A percentile compares a stretch with the other conserved stretches of the same genome.
Evolutionary conservation across 2,888 invertebrate genomes (phyloP).

Genomic region (Thereva nobilitata): DNA sequence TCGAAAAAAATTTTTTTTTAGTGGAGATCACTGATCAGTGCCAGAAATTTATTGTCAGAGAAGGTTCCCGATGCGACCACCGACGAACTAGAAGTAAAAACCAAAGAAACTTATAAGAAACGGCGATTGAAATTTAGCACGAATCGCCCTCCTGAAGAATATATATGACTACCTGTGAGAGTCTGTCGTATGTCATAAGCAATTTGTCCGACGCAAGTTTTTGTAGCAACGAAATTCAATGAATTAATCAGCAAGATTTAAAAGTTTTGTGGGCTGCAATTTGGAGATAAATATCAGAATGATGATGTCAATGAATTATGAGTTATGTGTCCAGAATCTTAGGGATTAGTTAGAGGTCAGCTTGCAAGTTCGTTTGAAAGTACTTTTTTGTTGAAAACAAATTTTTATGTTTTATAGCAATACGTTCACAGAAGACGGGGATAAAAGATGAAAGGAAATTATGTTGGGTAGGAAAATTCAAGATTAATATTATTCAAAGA

Average conservation of each 20-base stretch:
- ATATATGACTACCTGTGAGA: slow-evolving; percentile 6
- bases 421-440: no score
- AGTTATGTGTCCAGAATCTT: no score
- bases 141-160: slow-evolving; percentile 19
- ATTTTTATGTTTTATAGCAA: no score
- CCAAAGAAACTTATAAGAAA: slow-evolving; percentile 20
- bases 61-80: slow-evolving; percentile 20
- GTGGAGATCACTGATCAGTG: slow-evolving; percentile 24
- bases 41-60: slow-evolving; percentile 34
- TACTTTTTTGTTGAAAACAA: no score
- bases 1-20: slow-evolving; percentile 3
- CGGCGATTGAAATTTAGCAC: slow-evolving; percentile 27
- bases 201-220: slow-evolving; percentile 21
- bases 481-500: no score
- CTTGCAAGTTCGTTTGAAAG: no score
- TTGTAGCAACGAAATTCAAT: slow-evolving; percentile 17
- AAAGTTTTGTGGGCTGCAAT: background rate
- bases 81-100: slow-evolving; percentile 9
- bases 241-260: slow-evolving; percentile 12
- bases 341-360: no score
- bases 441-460: no score
- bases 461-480: no score
- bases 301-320: no score
- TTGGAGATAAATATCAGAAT: no score
- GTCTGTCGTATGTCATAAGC: slow-evolving; percentile 29